Evolutionary conservation across 2,888 invertebrate genomes (phyloP), one percentile per base, ranked within the genome.

Genomic region (Prenolepis imparis): DNA sequence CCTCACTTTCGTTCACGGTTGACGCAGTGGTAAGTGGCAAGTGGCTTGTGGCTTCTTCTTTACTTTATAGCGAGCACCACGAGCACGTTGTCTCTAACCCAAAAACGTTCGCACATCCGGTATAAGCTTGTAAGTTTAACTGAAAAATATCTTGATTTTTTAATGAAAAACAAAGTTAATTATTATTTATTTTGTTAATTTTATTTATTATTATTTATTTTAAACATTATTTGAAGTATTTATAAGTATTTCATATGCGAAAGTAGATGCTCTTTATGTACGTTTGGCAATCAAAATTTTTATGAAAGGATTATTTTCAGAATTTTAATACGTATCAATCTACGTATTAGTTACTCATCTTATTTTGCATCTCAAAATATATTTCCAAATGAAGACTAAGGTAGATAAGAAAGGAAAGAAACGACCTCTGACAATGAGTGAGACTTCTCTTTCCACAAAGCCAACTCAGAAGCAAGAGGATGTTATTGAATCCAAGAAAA

Each of bases 341-440:
- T 6, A 5, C 12, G 4, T 36, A 55, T 39, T 41, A 32, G 5
- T 67, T 5, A 67, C 4, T 55, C n/a, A 55, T 39, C 18, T 55
- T 1, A 21, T 0, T 28, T 72, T 12, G 8, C 12, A 52, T 44
- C 15, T 18, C 8, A 59, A 57, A 57, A 70, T n/a, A 36, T 36
- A 4, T 44, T 70, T 44, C 11, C 2, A 52, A 84, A 84, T 63
- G 68, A 88, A 87, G 84, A 68, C 36, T 28, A 88, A 85, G 28
- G 81, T 82, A 41, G 84, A 86, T 8, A 91, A 85, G 36, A 91
- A 87, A 57, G 70, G 36, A 0, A 90, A 87, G 21, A 91, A 90
- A 4, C 88, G 90, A 15, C 11, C 81, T 0, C 9, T 39, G 18
- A n/a, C n/a, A n/a, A n/a, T n/a, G n/a, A 87, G 82, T 6, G 85